Evolutionary conservation across 1,140 invertebrate genomes (phyloP), one percentile per base, ranked within the genome.

Genomic region (Microplitis mediator): DNA sequence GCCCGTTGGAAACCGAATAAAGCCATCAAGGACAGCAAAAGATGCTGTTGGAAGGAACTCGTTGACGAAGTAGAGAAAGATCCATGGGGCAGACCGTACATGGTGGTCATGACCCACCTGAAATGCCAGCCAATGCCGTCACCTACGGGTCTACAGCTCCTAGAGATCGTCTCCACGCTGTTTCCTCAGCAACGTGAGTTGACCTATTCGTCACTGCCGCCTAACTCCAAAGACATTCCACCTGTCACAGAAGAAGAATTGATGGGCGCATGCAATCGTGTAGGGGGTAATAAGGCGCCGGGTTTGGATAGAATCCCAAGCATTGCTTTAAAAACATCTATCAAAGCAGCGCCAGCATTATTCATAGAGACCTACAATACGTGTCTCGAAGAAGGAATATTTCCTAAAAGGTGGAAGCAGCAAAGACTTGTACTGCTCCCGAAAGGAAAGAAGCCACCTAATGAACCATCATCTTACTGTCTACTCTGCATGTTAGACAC

Each of bases 61-160:
- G 50, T 68, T 0, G 34, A 74, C 1, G 74, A 77, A 4, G 66
- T 82, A 0, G 75, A 82, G 9, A 50, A 67, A 0, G 78, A 82
- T 68, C 75, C 78, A 1, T 80, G 75, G 73, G 79, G 80, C 3
- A 16, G 76, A 4, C 77, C 73, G 0, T 82, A 83, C 64, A 78
- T 78, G 60, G 73, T 80, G 6, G 77, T 77, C 0, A 79, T 63
- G 63, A 72, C 56, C 8, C n/a, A 3, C 39, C 35, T 36, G 35
- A 36, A 36, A 36, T 36, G 35, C 6, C 6, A 39, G n/a, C 3
- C n/a, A 16, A 35, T n/a, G 63, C 8, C 3, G 16, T 31, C 13
- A 51, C 32, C 67, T 5, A 5, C 32, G 8, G 58, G 36, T 16
- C n/a, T 32, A 6, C 31, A 60, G 23, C 54, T 58, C 3, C 23